Base-by-base conservation (phyloP, 1,140 invertebrate genomes). In the Bactericera cockerelli region DNA sequence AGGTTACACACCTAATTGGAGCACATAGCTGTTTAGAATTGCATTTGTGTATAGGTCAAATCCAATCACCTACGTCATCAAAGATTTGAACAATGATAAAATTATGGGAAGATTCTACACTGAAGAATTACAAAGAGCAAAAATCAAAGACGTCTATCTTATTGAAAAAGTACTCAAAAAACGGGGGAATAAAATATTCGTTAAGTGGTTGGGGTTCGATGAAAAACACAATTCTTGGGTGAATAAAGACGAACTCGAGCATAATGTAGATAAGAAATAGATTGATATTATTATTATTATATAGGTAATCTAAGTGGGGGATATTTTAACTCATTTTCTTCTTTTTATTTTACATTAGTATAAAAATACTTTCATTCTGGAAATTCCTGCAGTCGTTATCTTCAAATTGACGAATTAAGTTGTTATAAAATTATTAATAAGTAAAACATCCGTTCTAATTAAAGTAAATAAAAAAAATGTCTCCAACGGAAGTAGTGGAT, bases 1-100 rank as follows among this genome's bases (percentile, higher is more conserved):
- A 59, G 68, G 68, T 3, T 73, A 71, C 64, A 69, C 67, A 14
- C 68, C 69, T 11, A 72, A 72, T 59, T 73, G 70, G 68, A 64
- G 65, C 21, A 70, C 65, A 33, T 70, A 73, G 69, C 62, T 71
- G 26, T 73, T 74, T 61, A 68, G 65, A 63, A 66, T 71, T 21
- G 57, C 54, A 26, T 62, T 65, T 58, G 61, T 71, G 58, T 57
- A 67, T 60, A 62, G 63, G 13, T 70, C 69, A 6, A 61, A 67
- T 66, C 68, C 69, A 8, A 33, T 62, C 14, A 71, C 16, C 10
- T 54, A 54, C 21, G 8, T 16, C 10, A 16, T 54, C 11, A 16
- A 8, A 8, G 53, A 54, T 22, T 54, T 54, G 16, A 54, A 54
- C 8, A 22, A 22, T 11, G 16, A 14, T 14, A 6, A 6, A 21